phyloP scores from a whole-genome alignment of 2,888 invertebrate genomes.

The Sesia apiformis region DNA sequence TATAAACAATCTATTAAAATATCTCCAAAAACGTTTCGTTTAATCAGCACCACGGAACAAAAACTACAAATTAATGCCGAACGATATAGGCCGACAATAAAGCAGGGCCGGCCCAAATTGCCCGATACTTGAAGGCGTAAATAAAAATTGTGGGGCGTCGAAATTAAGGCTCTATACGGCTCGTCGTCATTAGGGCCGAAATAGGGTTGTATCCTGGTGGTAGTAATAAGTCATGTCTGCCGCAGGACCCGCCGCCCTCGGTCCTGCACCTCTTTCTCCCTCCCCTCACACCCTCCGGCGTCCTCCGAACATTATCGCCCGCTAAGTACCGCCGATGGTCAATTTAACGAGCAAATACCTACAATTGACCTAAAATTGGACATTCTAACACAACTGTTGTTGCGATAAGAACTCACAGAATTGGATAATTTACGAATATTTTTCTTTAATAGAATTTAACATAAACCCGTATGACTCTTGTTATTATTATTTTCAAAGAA shows the following conservation, averaged over 20 bases:
- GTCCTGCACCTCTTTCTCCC: slow-evolving; percentile 23
- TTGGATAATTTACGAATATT: no score
- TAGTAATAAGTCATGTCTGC: slow-evolving; percentile 72
- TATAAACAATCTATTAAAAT: no score
- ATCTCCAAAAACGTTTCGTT: background rate
- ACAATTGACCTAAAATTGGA: background rate
- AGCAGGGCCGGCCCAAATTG: slow-evolving; percentile 47
- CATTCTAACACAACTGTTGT: background rate
- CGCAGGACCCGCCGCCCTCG: slow-evolving; percentile 41
- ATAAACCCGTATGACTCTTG: no score
- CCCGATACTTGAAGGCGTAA: slow-evolving; percentile 61
- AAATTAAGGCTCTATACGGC: slow-evolving; percentile 67
- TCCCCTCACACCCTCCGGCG: slow-evolving; percentile 29
- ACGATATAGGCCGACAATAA: slow-evolving; percentile 29
- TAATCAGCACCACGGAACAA: slow-evolving; percentile 15
- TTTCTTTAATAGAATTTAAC: no score
- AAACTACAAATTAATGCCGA: slow-evolving; percentile 21
- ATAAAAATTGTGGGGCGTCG: slow-evolving; percentile 70
- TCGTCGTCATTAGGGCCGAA: slow-evolving; percentile 68
- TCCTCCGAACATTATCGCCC: slow-evolving; percentile 52
- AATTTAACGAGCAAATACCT: slow-evolving; percentile 54
- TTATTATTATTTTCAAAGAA: no score
- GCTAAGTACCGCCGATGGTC: slow-evolving; percentile 51
- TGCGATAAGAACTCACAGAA: background rate
- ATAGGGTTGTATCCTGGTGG: slow-evolving; percentile 71